Base-by-base conservation (phyloP, 1,140 invertebrate genomes). In the Metopolophium dirhodum region DNA sequence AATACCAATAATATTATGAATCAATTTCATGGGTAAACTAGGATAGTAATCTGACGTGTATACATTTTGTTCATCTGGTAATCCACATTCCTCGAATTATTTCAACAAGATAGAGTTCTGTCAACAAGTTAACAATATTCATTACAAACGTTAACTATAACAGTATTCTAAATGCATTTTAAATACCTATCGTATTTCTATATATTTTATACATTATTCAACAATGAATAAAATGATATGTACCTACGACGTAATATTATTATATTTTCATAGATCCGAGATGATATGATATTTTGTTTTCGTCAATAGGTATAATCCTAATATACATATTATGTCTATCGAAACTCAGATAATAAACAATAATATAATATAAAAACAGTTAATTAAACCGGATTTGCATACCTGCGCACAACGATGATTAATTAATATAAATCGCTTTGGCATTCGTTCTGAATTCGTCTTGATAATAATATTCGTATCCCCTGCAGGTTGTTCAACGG, bases 71-170 rank as follows among this genome's bases (percentile, higher is more conserved):
- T 14, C 35, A 35, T n/a, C 89, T 0, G 61, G 14, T 68, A 68
- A 26, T 92, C 68, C 14, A 90, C 89, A 90, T 68, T 90, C 51
- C 51, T 57, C n/a, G 18, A 37, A 57, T 89, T 9, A 90, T 86
- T 86, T 86, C 7, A 86, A 86, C 41, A 86, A 49, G 45, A 77
- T 6, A 6, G 30, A 77, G 4, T 77, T 77, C 61, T 35, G n/a
- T 77, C 61, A 77, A 35, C 14, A n/a, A n/a, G 14, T n/a, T n/a
- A n/a, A 18, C 57, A 77, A n/a, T n/a, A 77, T 77, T 77, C 30
- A 30, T 61, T 26, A 61, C 26, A 26, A 26, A 30, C 26, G 26
- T 18, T 77, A n/a, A n/a, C 30, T 77, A n/a, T n/a, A n/a, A 68
- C 51, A 22, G 22, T 54, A 54, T 54, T 54, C 51, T 68, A n/a